Evolutionary conservation across 2,797 vertebrate species (phyloP).

Genomic region (Melanotaenia pygmaea): DNA sequence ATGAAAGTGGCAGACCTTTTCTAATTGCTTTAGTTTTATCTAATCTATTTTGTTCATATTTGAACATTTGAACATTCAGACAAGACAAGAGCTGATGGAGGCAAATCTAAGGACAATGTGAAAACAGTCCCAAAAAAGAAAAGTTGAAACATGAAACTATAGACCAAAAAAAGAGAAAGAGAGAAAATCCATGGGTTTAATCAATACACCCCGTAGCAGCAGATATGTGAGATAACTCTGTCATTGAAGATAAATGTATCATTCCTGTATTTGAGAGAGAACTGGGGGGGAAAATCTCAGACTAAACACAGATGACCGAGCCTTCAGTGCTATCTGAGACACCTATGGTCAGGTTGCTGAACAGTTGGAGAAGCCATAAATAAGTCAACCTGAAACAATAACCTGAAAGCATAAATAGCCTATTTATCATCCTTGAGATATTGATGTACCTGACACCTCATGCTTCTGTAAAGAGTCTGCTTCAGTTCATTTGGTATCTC

Average conservation of each 20-base stretch:
- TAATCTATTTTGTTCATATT: neutral
- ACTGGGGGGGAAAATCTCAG: conserved; percentile 11
- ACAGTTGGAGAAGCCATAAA: conserved; percentile 42
- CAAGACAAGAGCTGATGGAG: neutral
- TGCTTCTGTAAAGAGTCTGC: neutral
- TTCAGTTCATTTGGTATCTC: conserved; percentile 15
- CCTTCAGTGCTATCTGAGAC: conserved; percentile 28
- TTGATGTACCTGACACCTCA: conserved; percentile 33
- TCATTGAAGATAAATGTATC: conserved; percentile 59
- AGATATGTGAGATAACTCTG: conserved; percentile 53
- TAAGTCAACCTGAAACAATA: conserved; percentile 65
- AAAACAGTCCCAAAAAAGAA: conserved; percentile 12
- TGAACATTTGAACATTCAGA: neutral
- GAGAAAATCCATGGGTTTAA: conserved; percentile 42
- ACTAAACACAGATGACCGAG: conserved; percentile 23
- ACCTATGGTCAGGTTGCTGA: conserved; percentile 42
- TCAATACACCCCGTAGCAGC: conserved; percentile 54
- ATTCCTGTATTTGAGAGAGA: conserved; percentile 26
- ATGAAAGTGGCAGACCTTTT: neutral
- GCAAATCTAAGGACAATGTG: conserved; percentile 14
- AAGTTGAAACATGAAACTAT: conserved; percentile 33
- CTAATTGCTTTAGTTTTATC: neutral
- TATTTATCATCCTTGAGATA: conserved; percentile 53
- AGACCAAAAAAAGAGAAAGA: neutral
- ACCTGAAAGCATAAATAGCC: conserved; percentile 42